These are phyloP conservation scores for Acanthiza pusilla DNA, from an alignment of 2,797 vertebrate species.

Conservation along the genomic window DNA sequence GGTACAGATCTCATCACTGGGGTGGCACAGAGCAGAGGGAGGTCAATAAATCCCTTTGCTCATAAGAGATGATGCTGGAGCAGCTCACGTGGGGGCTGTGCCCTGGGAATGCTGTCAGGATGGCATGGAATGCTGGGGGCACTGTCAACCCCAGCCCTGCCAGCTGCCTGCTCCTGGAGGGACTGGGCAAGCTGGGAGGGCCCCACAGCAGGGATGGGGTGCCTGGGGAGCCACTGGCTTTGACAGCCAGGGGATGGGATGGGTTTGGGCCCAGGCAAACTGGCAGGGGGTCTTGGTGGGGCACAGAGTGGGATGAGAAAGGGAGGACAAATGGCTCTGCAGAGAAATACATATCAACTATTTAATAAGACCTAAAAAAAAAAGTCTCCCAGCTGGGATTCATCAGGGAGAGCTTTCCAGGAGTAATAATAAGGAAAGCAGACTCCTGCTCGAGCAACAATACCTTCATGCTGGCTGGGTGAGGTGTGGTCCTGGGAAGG, in stretches of 20 bases:
- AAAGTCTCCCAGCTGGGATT: conserved; percentile 25
- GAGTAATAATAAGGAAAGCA: conserved; percentile 3
- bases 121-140: neutral
- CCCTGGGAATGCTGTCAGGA: neutral
- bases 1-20: accelerated
- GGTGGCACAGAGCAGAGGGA: accelerated
- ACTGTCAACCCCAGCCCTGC: neutral
- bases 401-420: conserved; percentile 12
- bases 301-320: neutral
- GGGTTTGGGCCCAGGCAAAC: neutral
- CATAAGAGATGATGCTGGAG: neutral
- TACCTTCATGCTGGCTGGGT: neutral
- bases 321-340: neutral
- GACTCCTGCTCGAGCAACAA: neutral
- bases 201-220: neutral
- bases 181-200: neutral
- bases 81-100: neutral
- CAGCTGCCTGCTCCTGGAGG: neutral
- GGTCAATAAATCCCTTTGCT: neutral
- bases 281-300: neutral
- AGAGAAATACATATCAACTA: neutral
- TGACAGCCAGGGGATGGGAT: neutral
- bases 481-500: neutral
- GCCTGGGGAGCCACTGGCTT: neutral
- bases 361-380: neutral